Evolutionary conservation across 2,888 invertebrate species (phyloP).

Genomic region (Pseudoips prasinana): DNA sequence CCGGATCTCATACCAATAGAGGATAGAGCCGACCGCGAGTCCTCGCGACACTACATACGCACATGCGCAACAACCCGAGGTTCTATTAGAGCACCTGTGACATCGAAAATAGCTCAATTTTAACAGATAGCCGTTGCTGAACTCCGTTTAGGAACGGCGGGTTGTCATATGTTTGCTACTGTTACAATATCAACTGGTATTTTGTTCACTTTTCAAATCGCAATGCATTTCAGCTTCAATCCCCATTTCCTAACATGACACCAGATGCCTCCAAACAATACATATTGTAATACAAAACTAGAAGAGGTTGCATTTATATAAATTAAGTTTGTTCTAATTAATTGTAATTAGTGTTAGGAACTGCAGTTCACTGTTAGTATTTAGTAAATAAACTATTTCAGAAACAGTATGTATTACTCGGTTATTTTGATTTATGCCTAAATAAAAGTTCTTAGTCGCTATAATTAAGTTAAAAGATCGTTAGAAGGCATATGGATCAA

Average conservation of each 20-base stretch:
- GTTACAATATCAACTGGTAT: conserved; percentile 37
- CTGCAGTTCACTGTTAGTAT: conserved; percentile 67
- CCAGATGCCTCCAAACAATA: conserved; percentile 52
- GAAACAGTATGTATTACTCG: too few relatives aligned
- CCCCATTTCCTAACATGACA: conserved; percentile 33
- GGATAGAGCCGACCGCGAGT: conserved; percentile 30
- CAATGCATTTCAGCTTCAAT: conserved; percentile 52
- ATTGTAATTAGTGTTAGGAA: conserved; percentile 74
- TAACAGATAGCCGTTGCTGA: too few relatives aligned
- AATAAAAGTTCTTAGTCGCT: conserved; percentile 41
- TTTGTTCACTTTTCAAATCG: conserved; percentile 52
- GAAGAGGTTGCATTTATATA: conserved; percentile 53
- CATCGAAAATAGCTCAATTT: conserved; percentile 12
- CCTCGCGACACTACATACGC: conserved; percentile 25
- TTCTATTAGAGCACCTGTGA: conserved; percentile 46
- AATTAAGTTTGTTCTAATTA: conserved; percentile 56
- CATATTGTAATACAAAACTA: conserved; percentile 27
- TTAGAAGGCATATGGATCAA: conserved; percentile 52
- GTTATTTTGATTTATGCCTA: too few relatives aligned
- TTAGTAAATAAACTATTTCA: conserved; percentile 54
- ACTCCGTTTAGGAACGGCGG: conserved; percentile 52
- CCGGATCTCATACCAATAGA: too few relatives aligned
- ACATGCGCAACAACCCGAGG: conserved; percentile 50
- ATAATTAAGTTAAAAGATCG: conserved; percentile 38
- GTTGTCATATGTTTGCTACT: conserved; percentile 40